Evolutionary conservation across 2,113 vertebrate genomes (phyloP).

Genomic region (Aleadryas rufinucha): DNA sequence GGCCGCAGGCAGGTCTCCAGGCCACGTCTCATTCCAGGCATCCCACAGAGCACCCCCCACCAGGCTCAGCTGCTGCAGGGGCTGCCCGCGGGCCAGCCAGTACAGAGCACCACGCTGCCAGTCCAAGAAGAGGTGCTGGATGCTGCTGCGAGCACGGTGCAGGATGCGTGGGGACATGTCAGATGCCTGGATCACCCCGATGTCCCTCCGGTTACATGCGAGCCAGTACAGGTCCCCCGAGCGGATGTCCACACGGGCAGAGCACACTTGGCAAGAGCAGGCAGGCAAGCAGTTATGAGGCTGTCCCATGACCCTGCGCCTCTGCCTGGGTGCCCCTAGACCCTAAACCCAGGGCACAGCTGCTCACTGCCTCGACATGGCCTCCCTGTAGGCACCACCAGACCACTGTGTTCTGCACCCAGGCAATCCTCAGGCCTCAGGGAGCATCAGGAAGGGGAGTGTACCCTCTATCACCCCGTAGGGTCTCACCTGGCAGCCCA

Average conservation of each 20-base stretch:
- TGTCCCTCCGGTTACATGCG: slow-evolving; percentile 74
- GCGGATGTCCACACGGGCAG: slow-evolving; percentile 76
- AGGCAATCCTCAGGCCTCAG: neutral
- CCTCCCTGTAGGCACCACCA: neutral
- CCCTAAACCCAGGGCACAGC: neutral
- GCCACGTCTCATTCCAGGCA: slow-evolving; percentile 69
- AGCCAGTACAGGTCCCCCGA: slow-evolving; percentile 83
- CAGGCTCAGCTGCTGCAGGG: slow-evolving; percentile 75
- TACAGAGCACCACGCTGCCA: slow-evolving; percentile 77
- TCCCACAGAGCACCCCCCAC: slow-evolving; percentile 61
- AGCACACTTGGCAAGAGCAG: slow-evolving; percentile 73
- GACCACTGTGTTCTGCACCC: neutral
- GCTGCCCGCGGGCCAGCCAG: slow-evolving; percentile 76
- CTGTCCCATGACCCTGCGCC: neutral
- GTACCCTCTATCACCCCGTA: neutral
- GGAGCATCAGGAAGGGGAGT: neutral
- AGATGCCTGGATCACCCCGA: slow-evolving; percentile 62
- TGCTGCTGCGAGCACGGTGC: slow-evolving; percentile 66
- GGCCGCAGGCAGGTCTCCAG: slow-evolving; percentile 23
- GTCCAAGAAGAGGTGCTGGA: slow-evolving; percentile 78
- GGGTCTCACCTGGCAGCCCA: slow-evolving; percentile 71
- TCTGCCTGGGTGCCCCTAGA: neutral
- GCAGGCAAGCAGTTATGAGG: neutral
- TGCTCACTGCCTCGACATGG: fast-evolving
- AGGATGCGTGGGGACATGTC: slow-evolving; percentile 45